A percentile compares a stretch with the other conserved stretches of the same genome.
Conservation (phyloP, 2,113 vertebrate genomes). For the Asarcornis scutulata region DNA sequence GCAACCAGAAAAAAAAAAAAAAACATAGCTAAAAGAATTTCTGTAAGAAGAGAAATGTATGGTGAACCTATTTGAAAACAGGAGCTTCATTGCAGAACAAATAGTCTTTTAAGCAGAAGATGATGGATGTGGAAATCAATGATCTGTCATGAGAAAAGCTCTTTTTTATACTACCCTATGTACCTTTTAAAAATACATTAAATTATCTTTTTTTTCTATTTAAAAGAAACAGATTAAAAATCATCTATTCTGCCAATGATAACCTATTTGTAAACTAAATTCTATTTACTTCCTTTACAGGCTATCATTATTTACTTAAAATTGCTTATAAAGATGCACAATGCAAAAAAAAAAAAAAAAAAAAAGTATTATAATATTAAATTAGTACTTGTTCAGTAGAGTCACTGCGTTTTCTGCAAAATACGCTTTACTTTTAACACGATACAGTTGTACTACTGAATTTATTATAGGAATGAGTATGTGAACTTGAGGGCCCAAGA, state of each 20-base stretch:
- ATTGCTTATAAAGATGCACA: background rate
- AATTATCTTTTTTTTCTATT: background rate
- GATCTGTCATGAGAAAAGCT: background rate
- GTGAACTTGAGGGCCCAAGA: background rate
- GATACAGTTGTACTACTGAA: background rate
- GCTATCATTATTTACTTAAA: background rate
- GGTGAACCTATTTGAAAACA: background rate
- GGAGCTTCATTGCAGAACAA: background rate
- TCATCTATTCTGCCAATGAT: background rate
- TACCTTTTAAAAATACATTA: background rate
- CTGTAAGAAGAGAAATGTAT: background rate
- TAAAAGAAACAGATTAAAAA: background rate
- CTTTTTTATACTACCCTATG: background rate
- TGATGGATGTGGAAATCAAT: background rate
- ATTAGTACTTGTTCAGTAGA: background rate
- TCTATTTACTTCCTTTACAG: background rate
- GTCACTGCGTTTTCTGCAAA: background rate
- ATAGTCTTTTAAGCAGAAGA: background rate
- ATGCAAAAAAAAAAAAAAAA: background rate
- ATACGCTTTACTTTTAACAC: background rate
- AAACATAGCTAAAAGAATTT: background rate
- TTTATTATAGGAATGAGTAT: background rate
- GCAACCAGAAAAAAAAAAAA: slow-evolving; percentile 1
- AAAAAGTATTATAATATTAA: background rate
- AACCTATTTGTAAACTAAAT: background rate